Base-by-base conservation (phyloP, 2,113 vertebrate genomes). In the Emydura subglobosa region DNA sequence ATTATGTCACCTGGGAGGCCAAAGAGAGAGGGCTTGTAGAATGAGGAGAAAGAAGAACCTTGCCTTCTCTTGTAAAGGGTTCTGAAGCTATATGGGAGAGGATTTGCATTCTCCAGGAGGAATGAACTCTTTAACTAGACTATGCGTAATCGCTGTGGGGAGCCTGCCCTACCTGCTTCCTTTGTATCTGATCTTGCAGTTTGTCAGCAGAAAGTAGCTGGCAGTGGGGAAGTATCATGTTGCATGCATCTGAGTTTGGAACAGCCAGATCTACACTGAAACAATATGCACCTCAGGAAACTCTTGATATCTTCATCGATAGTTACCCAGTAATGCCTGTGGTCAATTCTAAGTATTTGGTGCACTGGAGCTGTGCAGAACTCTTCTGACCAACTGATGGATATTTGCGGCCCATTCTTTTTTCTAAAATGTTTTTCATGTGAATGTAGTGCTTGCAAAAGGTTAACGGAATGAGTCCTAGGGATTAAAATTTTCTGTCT, bases 201-300 rank as follows among this genome's bases (percentile, higher is more conserved):
- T 49, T 90, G 83, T 68, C 89, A 87, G 86, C 89, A 90, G 79
- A 92, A 92, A 90, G 90, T 94, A 94, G 51, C 88, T 83, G 87
- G 0, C 49, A 44, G 68, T 24, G 78, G 87, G 84, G 25, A 93
- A 42, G 10, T 12, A 34, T 89, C 85, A 93, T 90, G 1, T 39
- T 78, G 94, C 88, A 86, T 82, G 16, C 42, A 53, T 51, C 4
- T 1, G 57, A 31, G 72, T 2, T 61, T 61, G 55, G 93, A 88
- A 83, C 82, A 44, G 82, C 81, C 86, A 65, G 54, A 79, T 78
- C 85, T 10, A 14, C 2, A 0, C 27, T 24, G 72, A 79, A 94
- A 47, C 25, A 27, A 29, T 78, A 27, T 27, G 49, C 82, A 81
- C 80, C 92, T 65, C 27, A 6, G 68, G n/a, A 51, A 93, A 83